Conservation (phyloP, 53 echinoderm and acorn worm genomes). For the Holothuria scabra region DNA sequence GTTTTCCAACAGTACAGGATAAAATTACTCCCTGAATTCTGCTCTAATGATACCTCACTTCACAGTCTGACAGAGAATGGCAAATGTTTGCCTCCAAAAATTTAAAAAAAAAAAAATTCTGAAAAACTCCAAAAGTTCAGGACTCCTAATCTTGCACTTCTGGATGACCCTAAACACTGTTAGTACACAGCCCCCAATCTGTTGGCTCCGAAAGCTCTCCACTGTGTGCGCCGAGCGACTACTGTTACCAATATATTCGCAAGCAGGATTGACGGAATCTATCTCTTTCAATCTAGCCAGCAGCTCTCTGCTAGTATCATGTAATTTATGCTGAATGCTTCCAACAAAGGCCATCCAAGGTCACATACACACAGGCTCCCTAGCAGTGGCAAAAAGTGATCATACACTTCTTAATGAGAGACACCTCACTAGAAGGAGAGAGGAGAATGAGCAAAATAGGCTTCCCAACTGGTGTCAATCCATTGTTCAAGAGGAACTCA, state of each 20-base stretch:
- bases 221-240: conserved; percentile 1
- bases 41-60: too few species aligned
- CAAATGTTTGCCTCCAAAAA: too few species aligned
- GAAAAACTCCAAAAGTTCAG: conserved; percentile 18
- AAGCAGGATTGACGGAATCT: conserved; percentile 16
- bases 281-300: conserved; percentile 7
- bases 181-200: conserved; percentile 24
- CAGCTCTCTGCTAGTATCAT: not conserved
- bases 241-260: conserved; percentile 41
- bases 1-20: too few species aligned
- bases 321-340: conserved; percentile 42
- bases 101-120: too few species aligned
- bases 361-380: conserved; percentile 22
- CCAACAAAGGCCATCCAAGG: conserved; percentile 46
- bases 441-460: too few species aligned
- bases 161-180: conserved; percentile 5
- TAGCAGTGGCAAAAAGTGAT: conserved; percentile 19
- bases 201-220: conserved; percentile 19
- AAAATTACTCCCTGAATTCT: too few species aligned
- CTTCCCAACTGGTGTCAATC: too few species aligned
- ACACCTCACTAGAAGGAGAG: too few species aligned
- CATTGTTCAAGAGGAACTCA: too few species aligned
- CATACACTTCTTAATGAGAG: not conserved
- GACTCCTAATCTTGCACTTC: conserved; percentile 13
- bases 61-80: too few species aligned